Percentiles rank a stretch among this genome's conserved stretches.
phyloP scores from a whole-genome alignment of 2,888 invertebrate species.

The Plagodis dolabraria region DNA sequence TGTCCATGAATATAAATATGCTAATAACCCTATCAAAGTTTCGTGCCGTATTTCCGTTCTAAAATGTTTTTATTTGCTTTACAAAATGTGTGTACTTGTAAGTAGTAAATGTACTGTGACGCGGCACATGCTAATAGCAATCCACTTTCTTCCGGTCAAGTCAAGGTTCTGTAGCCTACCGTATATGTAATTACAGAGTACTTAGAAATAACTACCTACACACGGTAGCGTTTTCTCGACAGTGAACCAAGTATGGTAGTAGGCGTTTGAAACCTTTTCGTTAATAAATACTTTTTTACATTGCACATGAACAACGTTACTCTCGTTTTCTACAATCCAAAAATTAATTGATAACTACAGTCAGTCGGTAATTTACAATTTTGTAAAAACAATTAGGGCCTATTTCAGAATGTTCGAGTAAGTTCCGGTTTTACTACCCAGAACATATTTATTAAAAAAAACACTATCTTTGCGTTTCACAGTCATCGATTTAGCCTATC shows the following conservation, averaged over 20 bases:
- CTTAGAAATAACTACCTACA: constrained; percentile 31
- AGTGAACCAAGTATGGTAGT: neutral
- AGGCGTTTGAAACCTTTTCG: no score
- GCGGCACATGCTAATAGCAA: constrained; percentile 52
- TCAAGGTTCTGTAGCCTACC: constrained; percentile 41
- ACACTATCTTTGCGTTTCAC: no score
- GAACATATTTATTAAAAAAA: no score
- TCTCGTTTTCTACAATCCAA: no score
- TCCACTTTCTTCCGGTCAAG: constrained; percentile 58
- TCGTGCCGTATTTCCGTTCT: constrained; percentile 28
- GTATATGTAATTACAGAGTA: constrained; percentile 16
- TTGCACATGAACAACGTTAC: no score
- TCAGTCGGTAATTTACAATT: no score
- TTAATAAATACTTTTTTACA: no score
- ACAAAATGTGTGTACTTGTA: constrained; percentile 19
- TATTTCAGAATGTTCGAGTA: no score
- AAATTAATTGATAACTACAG: no score
- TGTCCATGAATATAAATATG: constrained; percentile 16
- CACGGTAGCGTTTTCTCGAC: constrained; percentile 27
- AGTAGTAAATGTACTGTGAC: constrained; percentile 38
- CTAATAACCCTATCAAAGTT: constrained; percentile 16
- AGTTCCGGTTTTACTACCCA: no score
- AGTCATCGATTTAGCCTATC: no score
- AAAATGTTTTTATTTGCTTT: constrained; percentile 26
- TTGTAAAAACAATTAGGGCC: no score